phyloP scores from a whole-genome alignment of 1,140 invertebrate species.

The Liolophura sinensis region DNA sequence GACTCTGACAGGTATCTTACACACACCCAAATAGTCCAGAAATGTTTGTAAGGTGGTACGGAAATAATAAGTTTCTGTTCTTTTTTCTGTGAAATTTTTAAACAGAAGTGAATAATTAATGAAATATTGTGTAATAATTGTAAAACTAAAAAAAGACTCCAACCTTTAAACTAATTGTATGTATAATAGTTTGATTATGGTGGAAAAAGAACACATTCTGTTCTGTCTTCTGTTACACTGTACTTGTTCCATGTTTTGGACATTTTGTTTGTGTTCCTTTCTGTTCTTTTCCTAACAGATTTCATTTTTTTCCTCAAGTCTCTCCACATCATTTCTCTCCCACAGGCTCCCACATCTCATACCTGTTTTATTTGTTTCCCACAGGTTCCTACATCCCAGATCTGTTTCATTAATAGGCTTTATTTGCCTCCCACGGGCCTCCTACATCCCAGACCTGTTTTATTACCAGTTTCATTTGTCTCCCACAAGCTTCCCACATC shows the following conservation, averaged over 20 bases:
- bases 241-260: slow-evolving; percentile 16
- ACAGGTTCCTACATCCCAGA: slow-evolving; percentile 58
- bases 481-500: background rate
- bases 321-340: slow-evolving; percentile 11
- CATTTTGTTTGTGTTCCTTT: background rate
- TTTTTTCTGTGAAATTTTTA: too few species aligned
- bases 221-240: slow-evolving; percentile 63
- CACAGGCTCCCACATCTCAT: slow-evolving; percentile 37
- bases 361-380: background rate
- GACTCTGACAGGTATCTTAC: slow-evolving; percentile 62
- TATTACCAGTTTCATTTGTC: background rate
- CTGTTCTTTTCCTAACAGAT: background rate
- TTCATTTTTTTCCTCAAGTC: background rate
- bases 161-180: too few species aligned
- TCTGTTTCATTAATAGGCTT: slow-evolving; percentile 61
- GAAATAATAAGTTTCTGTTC: too few species aligned
- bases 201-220: too few species aligned
- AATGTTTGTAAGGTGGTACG: too few species aligned
- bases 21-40: too few species aligned
- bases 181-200: too few species aligned
- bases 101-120: too few species aligned
- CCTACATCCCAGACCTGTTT: background rate
- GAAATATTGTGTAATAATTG: too few species aligned
- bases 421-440: background rate
- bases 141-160: too few species aligned